Base-by-base conservation (phyloP, 2,797 vertebrate species). In the Hybognathus amarus region DNA sequence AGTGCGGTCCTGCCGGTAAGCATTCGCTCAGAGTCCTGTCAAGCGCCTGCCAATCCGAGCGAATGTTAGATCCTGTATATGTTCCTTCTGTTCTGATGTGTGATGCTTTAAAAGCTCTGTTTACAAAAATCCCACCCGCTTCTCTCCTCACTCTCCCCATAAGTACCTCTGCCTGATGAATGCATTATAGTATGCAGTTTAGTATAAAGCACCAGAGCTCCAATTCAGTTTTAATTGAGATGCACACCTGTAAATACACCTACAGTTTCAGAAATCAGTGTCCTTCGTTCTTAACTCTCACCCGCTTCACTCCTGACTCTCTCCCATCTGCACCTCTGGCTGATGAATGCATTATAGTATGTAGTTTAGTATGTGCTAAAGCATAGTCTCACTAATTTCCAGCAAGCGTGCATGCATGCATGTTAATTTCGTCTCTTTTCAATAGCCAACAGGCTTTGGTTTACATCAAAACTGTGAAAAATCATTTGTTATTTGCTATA, bases 1-100 rank as follows among this genome's bases (percentile, higher is more conserved):
- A 93, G 93, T 90, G 89, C 86, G 90, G 92, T 90, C 88, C 92
- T 93, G 92, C 94, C 85, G 89, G 91, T 94, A 94, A 92, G 86
- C 52, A 18, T 88, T 78, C 24, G 10, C 18, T 52, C 27, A 50
- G 5, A 30, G 24, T 59, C 36, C 50, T 12, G 76, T 50, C 38
- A 78, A 11, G 17, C 18, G 18, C 15, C 20, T n/a, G 38, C n/a
- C 27, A 77, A 77, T 77, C 56, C 45, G 56, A 77, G 33, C 20
- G 18, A 22, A 30, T 63, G 38, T 90, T 89, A 89, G 87, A 82
- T 86, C 66, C 83, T 85, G 87, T 87, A 22, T 64, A n/a, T 80
- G 77, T 86, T 83, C 83, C 86, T 83, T 68, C 40, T 33, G 22
- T 59, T 63, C 77, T 73, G n/a, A 59, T 5, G 73, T 11, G 52